A percentile compares a stretch with the other conserved stretches of the same genome.
Evolutionary conservation across 2,113 vertebrate species (phyloP).

Genomic region (Paradoxurus hermaphroditus): DNA sequence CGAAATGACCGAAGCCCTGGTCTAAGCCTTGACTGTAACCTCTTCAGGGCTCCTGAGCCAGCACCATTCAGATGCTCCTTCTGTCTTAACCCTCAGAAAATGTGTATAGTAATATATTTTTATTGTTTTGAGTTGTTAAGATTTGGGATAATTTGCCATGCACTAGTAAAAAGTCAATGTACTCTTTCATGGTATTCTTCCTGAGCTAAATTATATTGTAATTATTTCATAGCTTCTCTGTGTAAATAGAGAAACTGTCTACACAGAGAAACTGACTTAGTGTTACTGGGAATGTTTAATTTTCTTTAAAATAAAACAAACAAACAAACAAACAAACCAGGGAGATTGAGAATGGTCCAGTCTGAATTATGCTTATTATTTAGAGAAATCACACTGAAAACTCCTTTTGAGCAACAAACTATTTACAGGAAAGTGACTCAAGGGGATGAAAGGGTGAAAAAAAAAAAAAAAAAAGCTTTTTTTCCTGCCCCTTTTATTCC

Average conservation of each 20-base stretch:
- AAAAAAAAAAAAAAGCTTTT: neutral
- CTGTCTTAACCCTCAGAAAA: neutral
- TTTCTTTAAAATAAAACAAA: neutral
- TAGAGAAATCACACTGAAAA: conserved; percentile 26
- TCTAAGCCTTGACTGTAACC: neutral
- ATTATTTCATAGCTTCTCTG: neutral
- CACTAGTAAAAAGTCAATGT: neutral
- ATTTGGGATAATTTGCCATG: neutral
- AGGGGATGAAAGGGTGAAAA: conserved; percentile 20
- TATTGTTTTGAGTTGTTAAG: neutral
- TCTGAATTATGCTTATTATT: neutral
- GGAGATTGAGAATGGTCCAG: neutral
- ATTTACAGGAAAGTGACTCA: conserved; percentile 26
- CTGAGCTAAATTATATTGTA: neutral
- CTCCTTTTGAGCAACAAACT: neutral
- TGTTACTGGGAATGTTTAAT: neutral
- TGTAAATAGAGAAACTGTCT: neutral
- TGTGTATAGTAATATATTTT: neutral
- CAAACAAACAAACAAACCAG: neutral
- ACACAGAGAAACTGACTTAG: neutral
- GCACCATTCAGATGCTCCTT: neutral
- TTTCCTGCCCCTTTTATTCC: neutral
- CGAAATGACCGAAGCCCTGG: neutral
- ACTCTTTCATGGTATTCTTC: neutral
- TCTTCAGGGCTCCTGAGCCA: neutral